These are phyloP conservation scores for Phrynocephalus forsythii DNA, from an alignment of 2,797 vertebrate genomes.

Conservation along the genomic window DNA sequence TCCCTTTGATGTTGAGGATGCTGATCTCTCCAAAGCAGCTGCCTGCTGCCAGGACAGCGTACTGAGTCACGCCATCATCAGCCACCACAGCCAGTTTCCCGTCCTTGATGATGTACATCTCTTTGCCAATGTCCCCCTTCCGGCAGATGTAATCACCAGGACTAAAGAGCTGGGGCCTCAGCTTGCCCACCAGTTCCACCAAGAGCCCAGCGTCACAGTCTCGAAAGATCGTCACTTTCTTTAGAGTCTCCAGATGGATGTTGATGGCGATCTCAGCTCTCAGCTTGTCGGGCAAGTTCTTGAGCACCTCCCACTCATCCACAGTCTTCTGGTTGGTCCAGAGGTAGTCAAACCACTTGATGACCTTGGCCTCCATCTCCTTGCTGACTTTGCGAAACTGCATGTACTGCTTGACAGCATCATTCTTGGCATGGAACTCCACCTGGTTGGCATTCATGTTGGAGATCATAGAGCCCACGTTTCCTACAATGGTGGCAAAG, in stretches of 20 bases:
- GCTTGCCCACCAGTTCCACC: constrained; percentile 94
- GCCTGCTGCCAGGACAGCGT: constrained; percentile 89
- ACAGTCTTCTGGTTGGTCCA: constrained; percentile 95
- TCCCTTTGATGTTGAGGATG: constrained; percentile 96
- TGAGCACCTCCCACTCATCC: constrained; percentile 91
- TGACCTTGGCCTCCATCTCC: constrained; percentile 93
- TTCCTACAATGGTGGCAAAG: constrained; percentile 97
- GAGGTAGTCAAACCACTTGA: constrained; percentile 97
- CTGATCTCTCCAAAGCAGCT: constrained; percentile 98
- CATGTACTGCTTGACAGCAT: constrained; percentile 98
- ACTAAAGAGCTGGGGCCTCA: constrained; percentile 94
- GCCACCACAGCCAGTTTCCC: constrained; percentile 94
- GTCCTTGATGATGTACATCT: constrained; percentile 99
- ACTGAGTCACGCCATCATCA: constrained; percentile 91
- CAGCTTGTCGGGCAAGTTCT: constrained; percentile 93
- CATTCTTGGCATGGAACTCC: constrained; percentile 93
- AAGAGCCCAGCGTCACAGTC: constrained; percentile 95
- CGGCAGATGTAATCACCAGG: constrained; percentile 96
- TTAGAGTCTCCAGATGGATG: constrained; percentile 93
- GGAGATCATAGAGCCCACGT: constrained; percentile 97
- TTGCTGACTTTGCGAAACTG: constrained; percentile 95
- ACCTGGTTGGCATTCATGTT: constrained; percentile 97
- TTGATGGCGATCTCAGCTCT: constrained; percentile 97
- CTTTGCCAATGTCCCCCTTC: constrained; percentile 96
- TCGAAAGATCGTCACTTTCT: constrained; percentile 96